Conservation (phyloP, 2,888 invertebrate genomes). For the Drosophila paucipuncta region DNA sequence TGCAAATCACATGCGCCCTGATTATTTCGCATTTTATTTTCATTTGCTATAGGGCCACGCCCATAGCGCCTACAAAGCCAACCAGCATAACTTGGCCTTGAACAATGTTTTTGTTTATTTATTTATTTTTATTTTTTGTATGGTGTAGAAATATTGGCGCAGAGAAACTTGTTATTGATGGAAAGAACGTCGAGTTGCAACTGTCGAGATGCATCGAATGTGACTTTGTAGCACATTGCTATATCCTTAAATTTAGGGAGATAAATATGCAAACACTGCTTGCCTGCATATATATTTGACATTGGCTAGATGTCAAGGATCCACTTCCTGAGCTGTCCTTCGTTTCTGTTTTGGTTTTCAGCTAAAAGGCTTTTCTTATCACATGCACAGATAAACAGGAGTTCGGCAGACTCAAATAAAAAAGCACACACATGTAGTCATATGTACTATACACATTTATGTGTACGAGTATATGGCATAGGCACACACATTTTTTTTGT, state of each 20-base stretch:
- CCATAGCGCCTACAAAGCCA: constrained; percentile 5
- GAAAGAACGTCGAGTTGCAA: constrained; percentile 10
- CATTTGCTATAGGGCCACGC: constrained; percentile 27
- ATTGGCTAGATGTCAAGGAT: constrained; percentile 12
- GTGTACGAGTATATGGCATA: neutral
- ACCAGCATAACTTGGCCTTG: constrained; percentile 10
- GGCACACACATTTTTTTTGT: neutral
- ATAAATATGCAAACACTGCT: constrained; percentile 9
- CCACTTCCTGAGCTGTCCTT: constrained; percentile 17
- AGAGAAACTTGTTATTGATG: neutral
- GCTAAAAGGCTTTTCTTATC: constrained; percentile 17
- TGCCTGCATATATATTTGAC: constrained; percentile 15
- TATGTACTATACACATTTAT: neutral
- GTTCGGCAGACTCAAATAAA: constrained; percentile 2
- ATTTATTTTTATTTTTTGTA: neutral
- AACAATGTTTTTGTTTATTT: neutral
- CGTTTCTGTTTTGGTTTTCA: constrained; percentile 11
- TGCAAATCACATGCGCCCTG: constrained; percentile 76
- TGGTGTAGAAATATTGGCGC: neutral
- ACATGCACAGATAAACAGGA: neutral
- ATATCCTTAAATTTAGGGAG: neutral
- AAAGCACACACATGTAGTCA: neutral
- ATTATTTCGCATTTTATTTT: constrained; percentile 57
- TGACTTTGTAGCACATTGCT: neutral
- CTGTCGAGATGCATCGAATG: neutral